These are phyloP conservation scores for Osmerus mordax DNA, from an alignment of 2,113 vertebrate species.

Conservation along the genomic window DNA sequence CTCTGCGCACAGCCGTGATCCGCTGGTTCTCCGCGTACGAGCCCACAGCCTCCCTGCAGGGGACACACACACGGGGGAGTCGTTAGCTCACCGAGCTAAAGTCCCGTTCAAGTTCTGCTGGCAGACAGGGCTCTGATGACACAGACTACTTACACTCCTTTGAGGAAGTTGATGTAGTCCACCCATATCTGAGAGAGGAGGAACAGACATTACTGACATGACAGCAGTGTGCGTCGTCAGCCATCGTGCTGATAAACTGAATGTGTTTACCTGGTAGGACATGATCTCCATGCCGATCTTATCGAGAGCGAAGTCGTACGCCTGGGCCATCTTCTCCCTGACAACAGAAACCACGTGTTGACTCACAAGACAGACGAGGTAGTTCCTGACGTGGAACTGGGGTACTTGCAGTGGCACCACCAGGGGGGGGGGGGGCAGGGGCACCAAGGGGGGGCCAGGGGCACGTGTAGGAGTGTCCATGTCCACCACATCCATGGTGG, in stretches of 20 bases:
- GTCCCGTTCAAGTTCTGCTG: not conserved
- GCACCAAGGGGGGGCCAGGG: no score
- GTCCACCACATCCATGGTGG: no score
- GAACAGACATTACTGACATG: conserved; percentile 16
- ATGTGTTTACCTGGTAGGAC: conserved; percentile 91
- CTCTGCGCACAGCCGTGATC: conserved; percentile 95
- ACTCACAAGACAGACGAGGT: not conserved
- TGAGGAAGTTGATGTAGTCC: conserved; percentile 99
- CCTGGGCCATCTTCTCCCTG: conserved; percentile 99
- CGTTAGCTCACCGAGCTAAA: not conserved
- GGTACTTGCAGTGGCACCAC: no score
- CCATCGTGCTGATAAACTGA: not conserved
- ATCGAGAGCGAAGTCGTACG: conserved; percentile 98
- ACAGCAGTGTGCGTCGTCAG: not conserved
- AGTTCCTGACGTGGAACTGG: not conserved
- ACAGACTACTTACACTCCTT: conserved; percentile 92
- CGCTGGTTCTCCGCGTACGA: conserved; percentile 98
- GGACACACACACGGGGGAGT: not conserved
- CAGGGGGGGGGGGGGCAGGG: no score
- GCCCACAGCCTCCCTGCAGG: conserved; percentile 90
- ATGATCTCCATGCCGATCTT: conserved; percentile 99
- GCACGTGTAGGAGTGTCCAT: no score
- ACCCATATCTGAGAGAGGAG: conserved; percentile 92
- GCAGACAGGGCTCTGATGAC: not conserved
- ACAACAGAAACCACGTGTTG: not conserved